Evolutionary conservation across 2,888 invertebrate genomes (phyloP).

Genomic region (Pocota personata): DNA sequence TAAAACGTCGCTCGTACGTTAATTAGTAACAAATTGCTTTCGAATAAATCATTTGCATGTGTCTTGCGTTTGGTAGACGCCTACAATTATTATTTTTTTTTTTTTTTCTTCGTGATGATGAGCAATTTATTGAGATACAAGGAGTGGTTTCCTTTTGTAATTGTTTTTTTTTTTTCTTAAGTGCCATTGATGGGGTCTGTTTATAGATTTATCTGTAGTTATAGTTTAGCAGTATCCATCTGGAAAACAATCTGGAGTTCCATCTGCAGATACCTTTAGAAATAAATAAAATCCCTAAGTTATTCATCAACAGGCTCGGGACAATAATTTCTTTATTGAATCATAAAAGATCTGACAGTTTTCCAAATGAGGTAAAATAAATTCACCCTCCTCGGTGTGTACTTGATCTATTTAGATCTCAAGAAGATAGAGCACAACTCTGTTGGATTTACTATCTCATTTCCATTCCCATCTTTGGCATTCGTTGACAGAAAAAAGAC

Average conservation of each 20-base stretch:
- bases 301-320: slow-evolving; percentile 56
- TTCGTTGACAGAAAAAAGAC: background rate
- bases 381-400: slow-evolving; percentile 6
- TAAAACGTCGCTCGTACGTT: slow-evolving; percentile 21
- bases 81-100: slow-evolving; percentile 24
- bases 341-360: slow-evolving; percentile 33
- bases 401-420: slow-evolving; percentile 41
- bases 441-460: background rate
- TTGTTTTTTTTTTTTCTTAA: background rate
- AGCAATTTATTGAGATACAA: slow-evolving; percentile 25
- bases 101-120: slow-evolving; percentile 26
- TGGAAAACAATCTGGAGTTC: too few relatives aligned
- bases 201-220: background rate
- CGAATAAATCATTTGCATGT: slow-evolving; percentile 52
- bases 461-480: background rate
- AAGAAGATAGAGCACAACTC: slow-evolving; percentile 56
- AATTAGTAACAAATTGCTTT: slow-evolving; percentile 26
- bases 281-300: too few relatives aligned
- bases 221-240: slow-evolving; percentile 2
- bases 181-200: background rate
- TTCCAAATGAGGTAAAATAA: background rate
- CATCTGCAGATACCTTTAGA: too few relatives aligned
- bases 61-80: slow-evolving; percentile 18
- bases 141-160: slow-evolving; percentile 38
- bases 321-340: slow-evolving; percentile 54